phyloP scores from a whole-genome alignment of 1,140 invertebrate species.

The Sinonovacula constricta region DNA sequence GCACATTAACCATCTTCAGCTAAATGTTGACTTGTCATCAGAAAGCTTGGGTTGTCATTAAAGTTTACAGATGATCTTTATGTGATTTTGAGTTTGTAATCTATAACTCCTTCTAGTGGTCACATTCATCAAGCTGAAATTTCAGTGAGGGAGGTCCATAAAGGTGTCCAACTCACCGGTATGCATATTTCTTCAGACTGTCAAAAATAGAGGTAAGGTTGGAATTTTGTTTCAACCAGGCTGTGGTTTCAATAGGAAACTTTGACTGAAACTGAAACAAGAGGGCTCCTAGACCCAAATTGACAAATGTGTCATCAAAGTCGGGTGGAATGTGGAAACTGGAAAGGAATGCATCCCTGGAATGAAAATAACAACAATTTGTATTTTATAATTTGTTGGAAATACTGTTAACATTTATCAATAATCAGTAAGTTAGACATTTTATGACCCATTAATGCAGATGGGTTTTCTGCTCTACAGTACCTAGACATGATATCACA shows the following conservation, averaged over 20 bases:
- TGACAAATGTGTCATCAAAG: constrained; percentile 76
- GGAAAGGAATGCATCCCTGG: constrained; percentile 50
- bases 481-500: too few species aligned
- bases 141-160: too few species aligned
- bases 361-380: constrained; percentile 9
- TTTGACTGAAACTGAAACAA: constrained; percentile 50
- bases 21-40: too few species aligned
- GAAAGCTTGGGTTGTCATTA: too few species aligned
- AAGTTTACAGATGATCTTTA: too few species aligned
- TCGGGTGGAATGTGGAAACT: constrained; percentile 75
- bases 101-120: too few species aligned
- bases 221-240: constrained; percentile 61
- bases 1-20: too few species aligned
- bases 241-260: constrained; percentile 49
- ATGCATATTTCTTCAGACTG: constrained; percentile 68
- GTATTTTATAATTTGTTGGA: neutral
- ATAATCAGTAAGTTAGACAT: neutral
- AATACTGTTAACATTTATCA: neutral
- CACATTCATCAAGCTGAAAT: too few species aligned
- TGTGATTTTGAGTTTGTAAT: too few species aligned
- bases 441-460: neutral
- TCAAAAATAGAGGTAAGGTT: constrained; percentile 66
- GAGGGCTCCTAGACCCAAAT: constrained; percentile 69
- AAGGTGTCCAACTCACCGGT: too few species aligned
- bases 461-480: neutral